Evolutionary conservation across 1,140 invertebrate genomes (phyloP).

Genomic region (Limonius californicus): DNA sequence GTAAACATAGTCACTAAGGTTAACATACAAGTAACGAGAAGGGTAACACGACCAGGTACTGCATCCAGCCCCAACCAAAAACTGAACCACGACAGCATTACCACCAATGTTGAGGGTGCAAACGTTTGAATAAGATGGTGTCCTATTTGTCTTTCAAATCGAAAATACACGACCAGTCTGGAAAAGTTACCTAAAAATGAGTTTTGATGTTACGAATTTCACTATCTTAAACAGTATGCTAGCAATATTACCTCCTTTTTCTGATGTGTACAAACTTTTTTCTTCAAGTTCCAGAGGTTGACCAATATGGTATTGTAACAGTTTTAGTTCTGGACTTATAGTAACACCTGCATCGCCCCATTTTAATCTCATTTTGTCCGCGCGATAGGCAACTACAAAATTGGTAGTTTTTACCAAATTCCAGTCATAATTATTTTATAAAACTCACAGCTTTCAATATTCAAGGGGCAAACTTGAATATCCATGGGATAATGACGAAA

Average conservation of each 20-base stretch:
- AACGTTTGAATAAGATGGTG: constrained; percentile 86
- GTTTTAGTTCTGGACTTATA: constrained; percentile 71
- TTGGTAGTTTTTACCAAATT: no score
- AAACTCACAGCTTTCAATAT: constrained; percentile 79
- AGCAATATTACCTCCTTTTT: constrained; percentile 70
- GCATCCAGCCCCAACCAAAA: constrained; percentile 83
- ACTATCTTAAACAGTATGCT: not conserved
- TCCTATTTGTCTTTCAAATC: constrained; percentile 79
- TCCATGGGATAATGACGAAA: constrained; percentile 82
- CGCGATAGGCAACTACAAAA: constrained; percentile 69
- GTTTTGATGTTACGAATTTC: no score
- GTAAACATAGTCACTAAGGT: constrained; percentile 82
- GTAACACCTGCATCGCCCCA: constrained; percentile 67
- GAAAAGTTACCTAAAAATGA: constrained; percentile 66
- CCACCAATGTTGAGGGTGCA: constrained; percentile 79
- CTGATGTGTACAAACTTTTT: constrained; percentile 63
- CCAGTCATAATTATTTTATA: no score
- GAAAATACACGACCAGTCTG: constrained; percentile 69
- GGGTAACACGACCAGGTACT: constrained; percentile 75
- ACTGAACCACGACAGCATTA: constrained; percentile 85
- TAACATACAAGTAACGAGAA: constrained; percentile 79
- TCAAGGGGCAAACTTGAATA: constrained; percentile 75
- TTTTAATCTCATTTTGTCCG: constrained; percentile 64
- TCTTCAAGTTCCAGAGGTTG: constrained; percentile 65
- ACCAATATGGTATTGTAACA: constrained; percentile 74